Base-by-base conservation (phyloP, 1,140 invertebrate species). In the Nautilus pompilius region DNA sequence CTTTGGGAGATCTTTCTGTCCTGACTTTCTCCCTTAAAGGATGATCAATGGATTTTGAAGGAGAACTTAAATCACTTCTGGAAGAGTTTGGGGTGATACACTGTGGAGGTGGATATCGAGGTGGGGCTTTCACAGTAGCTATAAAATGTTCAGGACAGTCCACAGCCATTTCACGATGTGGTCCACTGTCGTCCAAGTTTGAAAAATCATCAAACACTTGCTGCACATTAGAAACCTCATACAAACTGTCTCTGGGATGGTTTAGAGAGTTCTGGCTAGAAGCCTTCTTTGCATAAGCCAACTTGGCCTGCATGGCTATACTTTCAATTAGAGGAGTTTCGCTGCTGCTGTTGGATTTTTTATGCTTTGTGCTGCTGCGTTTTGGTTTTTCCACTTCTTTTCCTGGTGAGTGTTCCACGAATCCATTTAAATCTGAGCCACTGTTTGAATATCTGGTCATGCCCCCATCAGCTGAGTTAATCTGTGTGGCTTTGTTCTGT, bases 111-210 rank as follows among this genome's bases (percentile, higher is more conserved):
- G 91, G 91, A 86, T 94, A 97, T 78, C 93, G 88, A 69, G 92
- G 95, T 67, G 90, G 93, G 65, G 89, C 95, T 86, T 93, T 97
- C 83, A 91, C 92, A 80, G 90, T 87, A 69, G 88, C 91, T 70
- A 96, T 90, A 85, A 98, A 98, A 75, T 90, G 91, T 78, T 96
- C 95, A 74, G 96, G 96, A 66, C 96, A 95, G 84, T 98, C 96
- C 77, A 99, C 95, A 75, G 96, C 93, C 92, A 98, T 95, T 88
- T 99, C 96, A 22, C 85, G 73, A 71, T 86, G 84, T 20, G 78
- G 75, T 30, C 78, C 77, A 22, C 58, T 58, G 32, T 64, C 68
- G 20, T 66, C 63, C 10, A 55, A 32, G 20, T 58, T 53, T 65
- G 59, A 58, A 53, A 53, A 58, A n/a, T n/a, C n/a, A 15, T 53